Base-by-base conservation (phyloP, 2,797 vertebrate genomes). In the Pseudopleuronectes americanus region DNA sequence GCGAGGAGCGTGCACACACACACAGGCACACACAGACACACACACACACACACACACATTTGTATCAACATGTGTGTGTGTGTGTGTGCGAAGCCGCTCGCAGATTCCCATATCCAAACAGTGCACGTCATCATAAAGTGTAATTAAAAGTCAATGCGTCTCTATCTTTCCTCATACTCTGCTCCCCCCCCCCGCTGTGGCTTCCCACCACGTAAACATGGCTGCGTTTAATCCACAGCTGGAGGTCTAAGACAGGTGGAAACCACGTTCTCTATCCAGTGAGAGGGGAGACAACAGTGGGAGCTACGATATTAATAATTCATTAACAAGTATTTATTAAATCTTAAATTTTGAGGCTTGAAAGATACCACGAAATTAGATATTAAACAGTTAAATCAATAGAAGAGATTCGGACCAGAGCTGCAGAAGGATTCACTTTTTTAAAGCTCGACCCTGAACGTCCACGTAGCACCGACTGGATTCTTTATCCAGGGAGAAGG, bases 111-210 rank as follows among this genome's bases (percentile, higher is more conserved):
- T 64, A 22, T 61, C 58, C 48, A 59, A 68, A 65, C 64, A 47
- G 38, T 10, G 68, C 16, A 9, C 14, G 57, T 74, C 61, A 79
- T 79, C 71, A 70, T 7, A 70, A 76, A 55, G 19, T 49, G 59
- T 76, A 79, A 83, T 85, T 77, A 83, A 77, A 83, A 81, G 64
- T 79, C 22, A 17, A 24, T 9, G 57, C 19, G 0, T 41, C n/a
- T 61, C 6, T 17, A 17, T 45, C 10, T 41, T 14, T 12, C 38
- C 12, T 41, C 38, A 41, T 12, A 41, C 38, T 41, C 28, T 31
- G 28, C 6, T 6, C 6, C 6, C 38, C 38, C 10, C 33, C 9
- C 33, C 33, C 8, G 58, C 71, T 53, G 71, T 28, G 33, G 10
- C 64, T 56, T 61, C 28, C 48, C 47, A 47, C 61, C 48, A 9